Evolutionary conservation across 1,140 invertebrate species (phyloP), one percentile per base, ranked within the genome.

Genomic region (Hyphantria cunea): DNA sequence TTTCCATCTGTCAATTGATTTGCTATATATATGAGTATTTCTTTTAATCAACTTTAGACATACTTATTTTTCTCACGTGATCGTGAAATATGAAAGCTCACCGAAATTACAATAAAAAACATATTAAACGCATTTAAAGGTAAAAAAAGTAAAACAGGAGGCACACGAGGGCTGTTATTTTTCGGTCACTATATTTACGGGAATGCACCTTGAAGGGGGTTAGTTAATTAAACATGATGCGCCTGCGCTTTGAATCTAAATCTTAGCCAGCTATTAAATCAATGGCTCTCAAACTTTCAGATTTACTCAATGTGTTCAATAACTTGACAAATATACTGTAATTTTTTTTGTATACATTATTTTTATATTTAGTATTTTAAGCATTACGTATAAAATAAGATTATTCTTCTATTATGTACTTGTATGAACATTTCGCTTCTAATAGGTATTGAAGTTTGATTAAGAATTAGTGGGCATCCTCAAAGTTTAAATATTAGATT

Each of bases 151-250:
- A 55, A 73, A 76, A 79, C 76, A 70, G 76, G 65, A 67, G 72
- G 75, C 77, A 75, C 60, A 59, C 63, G 76, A 82, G 76, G 78
- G 68, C 78, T 80, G 76, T 84, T 83, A 89, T 85, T 84, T 82
- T 76, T 83, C 79, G 74, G 82, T 81, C 78, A 79, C 74, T 78
- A 76, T 84, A 75, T 66, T 85, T 81, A 80, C 64, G 42, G 67
- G 67, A 70, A 67, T 68, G 74, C 79, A 81, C 74, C 79, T 82
- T 81, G 74, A 78, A 74, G 73, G 76, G 71, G 74, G 74, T 82
- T 75, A 59, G 68, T 81, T 84, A 86, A 88, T 88, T 86, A 83
- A 82, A 83, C 78, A 15, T 42, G 56, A 51, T 60, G 56, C 56
- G 56, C 25, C 47, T 11, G 48, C 47, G 48, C 56, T 15, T 11